Conservation (phyloP, 2,113 vertebrate species). For the Phylloscopus trochiloides region DNA sequence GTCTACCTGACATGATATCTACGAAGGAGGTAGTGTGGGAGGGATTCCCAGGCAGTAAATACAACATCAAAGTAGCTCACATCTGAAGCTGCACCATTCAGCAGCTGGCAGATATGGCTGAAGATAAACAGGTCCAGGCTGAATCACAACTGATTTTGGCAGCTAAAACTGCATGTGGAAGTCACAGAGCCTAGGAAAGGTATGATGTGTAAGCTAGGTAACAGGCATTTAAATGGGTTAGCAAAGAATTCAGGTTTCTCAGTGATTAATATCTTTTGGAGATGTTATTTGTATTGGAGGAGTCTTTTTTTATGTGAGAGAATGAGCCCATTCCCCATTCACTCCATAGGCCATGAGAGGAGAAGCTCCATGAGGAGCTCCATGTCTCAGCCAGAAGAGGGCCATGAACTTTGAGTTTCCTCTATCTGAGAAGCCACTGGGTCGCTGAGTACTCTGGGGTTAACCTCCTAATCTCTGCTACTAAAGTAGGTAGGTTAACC, state of each 20-base stretch:
- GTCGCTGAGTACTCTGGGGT: neutral
- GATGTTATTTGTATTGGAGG: neutral
- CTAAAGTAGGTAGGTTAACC: neutral
- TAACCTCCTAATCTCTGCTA: neutral
- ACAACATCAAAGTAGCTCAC: neutral
- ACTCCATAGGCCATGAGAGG: rapidly evolving
- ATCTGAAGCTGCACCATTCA: neutral
- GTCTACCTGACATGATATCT: neutral
- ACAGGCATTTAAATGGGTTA: neutral
- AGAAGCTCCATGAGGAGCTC: neutral
- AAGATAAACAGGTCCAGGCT: neutral
- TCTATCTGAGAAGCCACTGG: neutral
- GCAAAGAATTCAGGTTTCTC: neutral
- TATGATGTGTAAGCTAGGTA: neutral
- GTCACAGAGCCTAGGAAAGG: neutral
- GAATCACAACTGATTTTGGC: neutral
- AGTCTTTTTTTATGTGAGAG: neutral
- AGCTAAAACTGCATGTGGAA: neutral
- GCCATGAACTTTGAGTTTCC: neutral
- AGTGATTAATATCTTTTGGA: neutral
- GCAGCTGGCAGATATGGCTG: neutral
- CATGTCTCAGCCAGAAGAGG: neutral
- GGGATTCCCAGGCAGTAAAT: neutral
- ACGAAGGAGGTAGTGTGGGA: neutral
- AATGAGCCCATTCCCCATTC: neutral